Base-by-base conservation (phyloP, 2,113 vertebrate species). In the Hippolais icterina region DNA sequence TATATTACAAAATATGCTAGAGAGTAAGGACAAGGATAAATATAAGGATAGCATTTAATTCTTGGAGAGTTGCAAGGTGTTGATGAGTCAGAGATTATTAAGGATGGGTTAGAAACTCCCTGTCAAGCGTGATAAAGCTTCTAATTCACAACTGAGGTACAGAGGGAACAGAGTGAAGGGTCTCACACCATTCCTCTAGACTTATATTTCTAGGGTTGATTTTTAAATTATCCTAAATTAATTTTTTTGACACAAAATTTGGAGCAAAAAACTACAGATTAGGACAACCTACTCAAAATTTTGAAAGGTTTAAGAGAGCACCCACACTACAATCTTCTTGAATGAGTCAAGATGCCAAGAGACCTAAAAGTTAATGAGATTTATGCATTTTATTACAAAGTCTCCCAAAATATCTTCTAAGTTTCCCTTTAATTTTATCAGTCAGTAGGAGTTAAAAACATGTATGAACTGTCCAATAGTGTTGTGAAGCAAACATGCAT, bases 271-370 rank as follows among this genome's bases (percentile, higher is more conserved):
- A 5, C 53, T 57, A 37, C 42, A 57, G 15, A 64, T 64, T 35
- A 84, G 37, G 65, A 80, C 15, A 69, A 46, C 18, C 8, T 46
- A 37, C 22, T 69, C 61, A 64, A 37, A 85, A 64, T 22, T 64
- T 47, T 53, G 12, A 35, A 85, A 37, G 3, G 5, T 76, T 90
- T 64, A 64, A 22, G 18, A 64, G 15, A 69, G 4, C 9, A 64
- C 3, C 3, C 2, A 9, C 21, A 57, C 11, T 21, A 57, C 5
- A 35, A 8, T 64, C 60, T 52, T 50, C 25, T 68, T 0, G 1
- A 42, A 70, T 41, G 16, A 76, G n/a, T 47, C n/a, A 81, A 57
- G 69, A 69, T 64, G 19, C 42, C 17, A 53, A 81, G 70, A 64
- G 44, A 64, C 50, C 29, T 52, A 69, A 75, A 69, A 57, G 12